Percentiles rank a stretch among this genome's conserved stretches.
These are phyloP conservation scores for Arctia plantaginis DNA, from an alignment of 2,888 invertebrate genomes.

Conservation along the genomic window DNA sequence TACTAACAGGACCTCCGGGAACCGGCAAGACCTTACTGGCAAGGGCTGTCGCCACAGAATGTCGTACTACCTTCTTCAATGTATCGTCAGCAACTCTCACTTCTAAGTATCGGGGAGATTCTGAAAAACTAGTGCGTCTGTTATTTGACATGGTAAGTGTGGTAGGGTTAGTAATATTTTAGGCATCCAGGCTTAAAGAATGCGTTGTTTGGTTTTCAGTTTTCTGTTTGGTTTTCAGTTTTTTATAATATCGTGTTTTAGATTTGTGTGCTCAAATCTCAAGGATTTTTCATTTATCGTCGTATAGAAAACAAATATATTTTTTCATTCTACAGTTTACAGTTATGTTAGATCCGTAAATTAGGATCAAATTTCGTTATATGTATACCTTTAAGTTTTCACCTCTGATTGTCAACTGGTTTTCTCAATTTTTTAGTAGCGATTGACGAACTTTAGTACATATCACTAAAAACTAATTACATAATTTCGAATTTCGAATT, in stretches of 20 bases:
- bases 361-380: too few relatives aligned
- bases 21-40: slow-evolving; percentile 94
- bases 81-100: slow-evolving; percentile 95
- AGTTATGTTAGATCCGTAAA: too few relatives aligned
- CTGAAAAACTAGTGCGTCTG: slow-evolving; percentile 94
- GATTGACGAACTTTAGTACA: too few relatives aligned
- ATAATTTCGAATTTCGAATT: too few relatives aligned
- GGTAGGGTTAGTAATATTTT: neutral
- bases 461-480: too few relatives aligned
- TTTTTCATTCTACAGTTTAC: too few relatives aligned
- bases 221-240: neutral
- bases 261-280: neutral
- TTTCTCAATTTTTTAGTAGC: too few relatives aligned
- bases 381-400: too few relatives aligned
- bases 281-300: neutral
- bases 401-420: too few relatives aligned
- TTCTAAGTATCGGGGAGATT: slow-evolving; percentile 96
- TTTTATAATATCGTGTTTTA: neutral
- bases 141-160: slow-evolving; percentile 93
- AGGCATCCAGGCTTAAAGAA: neutral
- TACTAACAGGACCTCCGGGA: slow-evolving; percentile 90
- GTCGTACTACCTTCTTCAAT: slow-evolving; percentile 95
- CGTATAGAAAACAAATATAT: too few relatives aligned
- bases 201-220: too few relatives aligned
- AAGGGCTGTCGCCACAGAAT: slow-evolving; percentile 95